A percentile compares a stretch with the other conserved stretches of the same genome.
Evolutionary conservation across 1,140 invertebrate genomes (phyloP).

Genomic region (Drosophila kanapiae): DNA sequence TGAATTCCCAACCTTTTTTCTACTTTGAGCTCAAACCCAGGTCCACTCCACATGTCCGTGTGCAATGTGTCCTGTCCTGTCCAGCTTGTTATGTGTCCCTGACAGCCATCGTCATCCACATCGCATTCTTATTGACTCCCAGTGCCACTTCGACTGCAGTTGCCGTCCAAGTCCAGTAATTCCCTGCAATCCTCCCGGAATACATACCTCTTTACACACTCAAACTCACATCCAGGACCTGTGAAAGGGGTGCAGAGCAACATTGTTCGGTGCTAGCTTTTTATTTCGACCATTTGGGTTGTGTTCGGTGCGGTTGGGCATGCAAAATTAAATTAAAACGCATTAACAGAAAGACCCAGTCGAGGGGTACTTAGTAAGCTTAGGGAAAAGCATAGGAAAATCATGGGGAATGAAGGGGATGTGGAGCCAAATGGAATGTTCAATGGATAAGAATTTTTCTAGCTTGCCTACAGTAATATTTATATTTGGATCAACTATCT

Average conservation of each 20-base stretch:
- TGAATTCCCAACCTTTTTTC: conserved; percentile 17
- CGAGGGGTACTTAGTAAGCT: conserved; percentile 20
- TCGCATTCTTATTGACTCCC: conserved; percentile 80
- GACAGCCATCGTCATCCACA: conserved; percentile 69
- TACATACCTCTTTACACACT: not conserved
- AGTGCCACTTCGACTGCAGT: conserved; percentile 73
- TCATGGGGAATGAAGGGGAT: not conserved
- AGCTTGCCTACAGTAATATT: no score
- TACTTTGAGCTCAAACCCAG: not conserved
- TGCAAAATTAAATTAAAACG: conserved; percentile 83
- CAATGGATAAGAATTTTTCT: no score
- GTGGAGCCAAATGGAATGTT: not conserved
- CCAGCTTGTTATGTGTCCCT: conserved; percentile 75
- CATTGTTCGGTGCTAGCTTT: conserved; percentile 68
- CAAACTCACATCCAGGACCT: not conserved
- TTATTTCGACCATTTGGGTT: conserved; percentile 66
- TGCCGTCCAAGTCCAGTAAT: conserved; percentile 1
- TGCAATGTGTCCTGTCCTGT: conserved; percentile 55
- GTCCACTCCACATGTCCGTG: conserved; percentile 30
- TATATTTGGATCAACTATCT: no score
- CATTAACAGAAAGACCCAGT: conserved; percentile 62
- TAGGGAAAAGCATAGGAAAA: conserved; percentile 16
- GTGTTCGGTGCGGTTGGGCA: conserved; percentile 62
- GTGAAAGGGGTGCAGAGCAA: conserved; percentile 24
- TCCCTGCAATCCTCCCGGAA: conserved; percentile 5